A percentile compares a stretch with the other conserved stretches of the same genome.
phyloP scores from a whole-genome alignment of 2,113 vertebrate genomes.

The Balaeniceps rex region DNA sequence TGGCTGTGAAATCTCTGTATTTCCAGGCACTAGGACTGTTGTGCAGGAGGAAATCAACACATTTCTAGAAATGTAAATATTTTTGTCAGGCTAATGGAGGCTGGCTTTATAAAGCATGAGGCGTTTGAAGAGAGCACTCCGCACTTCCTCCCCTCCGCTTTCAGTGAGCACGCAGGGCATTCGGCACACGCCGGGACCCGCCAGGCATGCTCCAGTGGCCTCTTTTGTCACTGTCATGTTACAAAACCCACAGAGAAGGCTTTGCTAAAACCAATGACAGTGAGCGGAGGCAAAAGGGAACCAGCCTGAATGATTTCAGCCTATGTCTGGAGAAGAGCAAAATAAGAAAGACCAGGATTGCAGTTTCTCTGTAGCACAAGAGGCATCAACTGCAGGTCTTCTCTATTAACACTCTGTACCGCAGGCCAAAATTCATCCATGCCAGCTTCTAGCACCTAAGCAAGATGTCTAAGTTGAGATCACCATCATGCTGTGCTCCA shows the following conservation, averaged over 20 bases:
- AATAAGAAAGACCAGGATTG: not conserved
- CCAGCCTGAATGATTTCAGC: not conserved
- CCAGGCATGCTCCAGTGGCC: not conserved
- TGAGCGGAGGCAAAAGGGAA: not conserved
- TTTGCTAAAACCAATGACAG: not conserved
- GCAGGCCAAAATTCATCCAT: not conserved
- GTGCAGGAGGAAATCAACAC: not conserved
- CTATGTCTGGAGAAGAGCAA: not conserved
- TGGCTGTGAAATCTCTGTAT: not conserved
- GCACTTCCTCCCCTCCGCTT: not conserved
- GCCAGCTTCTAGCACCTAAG: not conserved
- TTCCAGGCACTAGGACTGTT: not conserved
- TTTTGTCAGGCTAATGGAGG: not conserved
- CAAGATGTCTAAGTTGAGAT: not conserved
- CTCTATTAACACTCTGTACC: not conserved
- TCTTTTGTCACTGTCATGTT: not conserved
- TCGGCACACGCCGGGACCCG: accelerated
- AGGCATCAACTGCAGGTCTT: not conserved
- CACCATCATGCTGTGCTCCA: not conserved
- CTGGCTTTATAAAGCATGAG: not conserved
- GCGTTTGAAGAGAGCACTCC: not conserved
- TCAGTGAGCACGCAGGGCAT: not conserved
- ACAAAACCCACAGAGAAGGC: not conserved
- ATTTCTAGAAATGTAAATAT: slow-evolving; percentile 14
- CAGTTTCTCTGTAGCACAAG: not conserved